Percentiles rank a stretch among this genome's conserved stretches.
Evolutionary conservation across 1,140 invertebrate genomes (phyloP).

Genomic region (Eurosta solidaginis): DNA sequence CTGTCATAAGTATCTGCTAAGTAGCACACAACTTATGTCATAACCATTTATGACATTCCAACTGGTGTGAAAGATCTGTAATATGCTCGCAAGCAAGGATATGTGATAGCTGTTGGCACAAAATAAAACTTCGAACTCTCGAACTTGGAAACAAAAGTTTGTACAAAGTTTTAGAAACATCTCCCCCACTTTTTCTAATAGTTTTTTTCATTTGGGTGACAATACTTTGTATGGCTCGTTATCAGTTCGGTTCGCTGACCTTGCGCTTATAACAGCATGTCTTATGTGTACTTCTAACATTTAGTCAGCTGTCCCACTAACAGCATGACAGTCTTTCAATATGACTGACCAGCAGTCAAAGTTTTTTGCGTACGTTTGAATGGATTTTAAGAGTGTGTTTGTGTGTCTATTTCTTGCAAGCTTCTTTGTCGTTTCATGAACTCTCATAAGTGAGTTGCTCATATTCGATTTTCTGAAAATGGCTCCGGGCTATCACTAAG

Average conservation of each 20-base stretch:
- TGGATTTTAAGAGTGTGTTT: not conserved
- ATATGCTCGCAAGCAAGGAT: not conserved
- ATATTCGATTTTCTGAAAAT: conserved; percentile 16
- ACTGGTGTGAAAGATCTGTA: not conserved
- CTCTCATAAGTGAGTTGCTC: not conserved
- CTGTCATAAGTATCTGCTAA: too few species aligned
- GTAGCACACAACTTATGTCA: too few species aligned
- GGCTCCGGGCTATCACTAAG: not conserved
- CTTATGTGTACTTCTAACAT: too few species aligned
- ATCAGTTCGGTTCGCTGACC: too few species aligned
- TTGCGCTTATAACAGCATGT: too few species aligned
- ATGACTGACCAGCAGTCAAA: too few species aligned
- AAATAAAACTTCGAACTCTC: conserved; percentile 9
- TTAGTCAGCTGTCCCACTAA: too few species aligned
- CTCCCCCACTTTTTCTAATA: not conserved
- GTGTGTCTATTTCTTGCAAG: not conserved
- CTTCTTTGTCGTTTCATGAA: not conserved
- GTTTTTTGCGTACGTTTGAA: not conserved
- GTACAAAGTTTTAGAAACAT: not conserved
- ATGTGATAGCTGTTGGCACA: not conserved
- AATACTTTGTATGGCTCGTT: too few species aligned
- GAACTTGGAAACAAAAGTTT: conserved; percentile 22
- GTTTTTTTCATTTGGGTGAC: too few species aligned
- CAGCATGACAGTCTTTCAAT: too few species aligned
- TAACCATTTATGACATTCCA: not conserved